Conservation (phyloP, 2,113 vertebrate genomes). For the Lipophrys pholis region DNA sequence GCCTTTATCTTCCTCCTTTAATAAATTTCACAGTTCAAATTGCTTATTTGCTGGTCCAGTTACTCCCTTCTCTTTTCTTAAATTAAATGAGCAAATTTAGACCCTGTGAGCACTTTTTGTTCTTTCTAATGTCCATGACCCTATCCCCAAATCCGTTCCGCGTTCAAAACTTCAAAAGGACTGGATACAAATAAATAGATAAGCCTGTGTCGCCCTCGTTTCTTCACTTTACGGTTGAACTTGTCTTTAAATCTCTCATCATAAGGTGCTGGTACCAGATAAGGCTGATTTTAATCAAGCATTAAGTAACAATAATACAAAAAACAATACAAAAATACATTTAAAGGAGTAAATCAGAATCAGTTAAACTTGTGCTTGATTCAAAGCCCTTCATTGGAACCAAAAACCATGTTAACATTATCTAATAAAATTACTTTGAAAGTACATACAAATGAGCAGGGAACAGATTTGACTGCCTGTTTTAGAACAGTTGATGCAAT, state of each 20-base stretch:
- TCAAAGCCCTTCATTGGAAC: too few relatives aligned
- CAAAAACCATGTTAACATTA: too few relatives aligned
- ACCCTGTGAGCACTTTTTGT: not conserved
- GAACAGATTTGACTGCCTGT: not conserved
- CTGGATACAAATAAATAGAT: not conserved
- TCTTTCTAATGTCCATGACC: not conserved
- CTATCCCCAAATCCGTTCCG: slow-evolving; percentile 4
- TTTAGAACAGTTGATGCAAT: not conserved
- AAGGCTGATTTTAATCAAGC: slow-evolving; percentile 1
- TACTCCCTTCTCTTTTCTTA: not conserved
- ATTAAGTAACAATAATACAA: not conserved
- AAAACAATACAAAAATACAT: too few relatives aligned
- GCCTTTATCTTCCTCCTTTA: slow-evolving; percentile 3
- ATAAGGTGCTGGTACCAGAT: not conserved
- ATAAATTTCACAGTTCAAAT: slow-evolving; percentile 25
- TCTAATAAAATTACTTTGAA: too few relatives aligned
- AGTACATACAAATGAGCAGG: not conserved
- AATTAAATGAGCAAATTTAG: slow-evolving; percentile 9
- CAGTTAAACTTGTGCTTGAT: too few relatives aligned
- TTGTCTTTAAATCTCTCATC: not conserved
- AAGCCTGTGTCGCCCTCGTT: not conserved
- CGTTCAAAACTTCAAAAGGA: not conserved
- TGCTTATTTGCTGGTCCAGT: not conserved
- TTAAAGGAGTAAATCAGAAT: too few relatives aligned
- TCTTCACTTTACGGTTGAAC: not conserved